phyloP scores from a whole-genome alignment of 2,113 vertebrate species.

The Eonycteris spelaea region DNA sequence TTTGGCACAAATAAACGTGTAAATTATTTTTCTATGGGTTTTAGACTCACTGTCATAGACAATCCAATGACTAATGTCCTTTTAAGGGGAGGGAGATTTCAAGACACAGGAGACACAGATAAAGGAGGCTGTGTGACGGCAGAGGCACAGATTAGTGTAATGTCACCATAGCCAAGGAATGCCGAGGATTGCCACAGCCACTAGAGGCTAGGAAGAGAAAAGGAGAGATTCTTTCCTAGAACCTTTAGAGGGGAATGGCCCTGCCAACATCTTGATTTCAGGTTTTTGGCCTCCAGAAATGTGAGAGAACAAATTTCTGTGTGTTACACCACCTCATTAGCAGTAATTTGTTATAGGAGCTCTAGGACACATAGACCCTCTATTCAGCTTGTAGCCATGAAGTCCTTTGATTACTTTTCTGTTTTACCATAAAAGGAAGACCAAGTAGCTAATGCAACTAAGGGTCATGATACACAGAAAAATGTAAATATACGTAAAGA shows the following conservation, averaged over 20 bases:
- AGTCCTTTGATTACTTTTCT: neutral
- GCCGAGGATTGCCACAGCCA: neutral
- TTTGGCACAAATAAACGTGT: neutral
- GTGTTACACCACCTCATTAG: neutral
- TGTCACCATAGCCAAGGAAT: neutral
- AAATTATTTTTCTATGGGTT: neutral
- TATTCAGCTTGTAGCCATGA: neutral
- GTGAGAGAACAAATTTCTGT: neutral
- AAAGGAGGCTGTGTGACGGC: neutral
- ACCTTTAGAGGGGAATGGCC: neutral
- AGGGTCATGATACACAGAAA: neutral
- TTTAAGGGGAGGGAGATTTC: neutral
- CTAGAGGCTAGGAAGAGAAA: neutral
- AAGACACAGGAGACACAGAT: neutral
- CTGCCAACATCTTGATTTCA: neutral
- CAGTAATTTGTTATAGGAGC: neutral
- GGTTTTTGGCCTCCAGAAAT: neutral
- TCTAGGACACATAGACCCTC: neutral
- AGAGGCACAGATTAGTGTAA: neutral
- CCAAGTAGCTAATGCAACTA: neutral
- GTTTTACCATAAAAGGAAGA: neutral
- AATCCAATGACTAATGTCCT: neutral
- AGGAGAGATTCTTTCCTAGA: neutral
- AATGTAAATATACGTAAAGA: neutral
- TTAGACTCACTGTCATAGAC: neutral